These are phyloP conservation scores for Autographa gamma DNA, from an alignment of 2,888 invertebrate species.

Conservation along the genomic window DNA sequence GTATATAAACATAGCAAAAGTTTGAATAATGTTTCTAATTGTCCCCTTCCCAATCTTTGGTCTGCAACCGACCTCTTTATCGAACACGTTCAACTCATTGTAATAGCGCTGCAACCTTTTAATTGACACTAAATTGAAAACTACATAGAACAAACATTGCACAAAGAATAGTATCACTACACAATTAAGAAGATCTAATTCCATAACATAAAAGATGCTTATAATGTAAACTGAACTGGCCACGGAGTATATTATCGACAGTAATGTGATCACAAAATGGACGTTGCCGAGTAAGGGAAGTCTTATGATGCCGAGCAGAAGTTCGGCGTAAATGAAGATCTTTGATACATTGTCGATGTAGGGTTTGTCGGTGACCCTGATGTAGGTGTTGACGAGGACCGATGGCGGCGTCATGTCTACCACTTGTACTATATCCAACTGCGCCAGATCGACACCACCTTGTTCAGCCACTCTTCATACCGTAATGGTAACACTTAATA, in stretches of 20 bases:
- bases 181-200: conserved; percentile 29
- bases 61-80: conserved; percentile 65
- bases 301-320: conserved; percentile 65
- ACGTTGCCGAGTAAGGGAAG: conserved; percentile 59
- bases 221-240: conserved; percentile 31
- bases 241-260: conserved; percentile 56
- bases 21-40: conserved; percentile 61
- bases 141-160: conserved; percentile 55
- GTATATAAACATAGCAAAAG: conserved; percentile 53
- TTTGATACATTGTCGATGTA: conserved; percentile 69
- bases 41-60: conserved; percentile 63
- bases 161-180: conserved; percentile 33
- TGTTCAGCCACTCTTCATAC: conserved; percentile 27
- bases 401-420: conserved; percentile 64
- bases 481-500: conserved; percentile 45
- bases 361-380: conserved; percentile 56
- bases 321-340: conserved; percentile 62
- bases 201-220: conserved; percentile 10
- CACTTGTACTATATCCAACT: conserved; percentile 26
- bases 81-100: conserved; percentile 68
- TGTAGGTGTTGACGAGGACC: conserved; percentile 69
- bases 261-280: conserved; percentile 44
- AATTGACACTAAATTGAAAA: conserved; percentile 61
- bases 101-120: conserved; percentile 66
- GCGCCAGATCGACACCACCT: conserved; percentile 14